Conservation (phyloP, 2,888 invertebrate species). For the Apomyelois bistriatella region DNA sequence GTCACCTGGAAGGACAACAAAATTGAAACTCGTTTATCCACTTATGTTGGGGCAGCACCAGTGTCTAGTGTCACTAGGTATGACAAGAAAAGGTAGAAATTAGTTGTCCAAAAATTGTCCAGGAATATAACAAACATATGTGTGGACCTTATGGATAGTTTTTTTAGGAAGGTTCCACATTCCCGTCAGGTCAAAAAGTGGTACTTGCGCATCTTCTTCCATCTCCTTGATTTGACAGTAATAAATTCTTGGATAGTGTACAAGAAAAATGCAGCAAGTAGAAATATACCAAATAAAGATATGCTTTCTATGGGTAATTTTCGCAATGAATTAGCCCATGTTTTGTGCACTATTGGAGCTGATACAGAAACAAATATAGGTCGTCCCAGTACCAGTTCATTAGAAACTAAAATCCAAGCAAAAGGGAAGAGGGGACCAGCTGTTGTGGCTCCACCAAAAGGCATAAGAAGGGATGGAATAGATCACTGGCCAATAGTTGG, state of each 20-base stretch:
- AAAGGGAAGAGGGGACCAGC: slow-evolving; percentile 28
- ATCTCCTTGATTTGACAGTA: slow-evolving; percentile 37
- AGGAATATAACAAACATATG: slow-evolving; percentile 33
- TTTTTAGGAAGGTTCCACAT: slow-evolving; percentile 23
- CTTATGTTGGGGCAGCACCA: slow-evolving; percentile 36
- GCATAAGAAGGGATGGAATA: slow-evolving; percentile 20
- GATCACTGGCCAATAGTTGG: slow-evolving; percentile 26
- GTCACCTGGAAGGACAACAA: slow-evolving; percentile 44
- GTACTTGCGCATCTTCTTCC: slow-evolving; percentile 36
- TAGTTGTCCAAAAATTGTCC: slow-evolving; percentile 30
- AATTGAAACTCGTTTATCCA: slow-evolving; percentile 34
- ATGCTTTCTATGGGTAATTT: slow-evolving; percentile 19
- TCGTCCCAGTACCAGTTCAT: slow-evolving; percentile 30
- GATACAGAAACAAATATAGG: slow-evolving; percentile 39
- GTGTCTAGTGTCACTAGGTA: slow-evolving; percentile 26
- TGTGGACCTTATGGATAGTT: slow-evolving; percentile 24
- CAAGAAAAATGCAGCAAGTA: slow-evolving; percentile 23
- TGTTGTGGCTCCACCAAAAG: slow-evolving; percentile 25
- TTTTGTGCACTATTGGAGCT: slow-evolving; percentile 41
- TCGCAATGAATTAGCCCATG: slow-evolving; percentile 40
- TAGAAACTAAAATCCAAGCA: slow-evolving; percentile 26
- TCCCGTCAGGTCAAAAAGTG: slow-evolving; percentile 22
- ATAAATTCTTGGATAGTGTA: slow-evolving; percentile 40
- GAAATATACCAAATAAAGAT: slow-evolving; percentile 21
- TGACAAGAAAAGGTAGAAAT: slow-evolving; percentile 28